Evolutionary conservation across 2,797 vertebrate genomes (phyloP).

Genomic region (Tangara arthus): DNA sequence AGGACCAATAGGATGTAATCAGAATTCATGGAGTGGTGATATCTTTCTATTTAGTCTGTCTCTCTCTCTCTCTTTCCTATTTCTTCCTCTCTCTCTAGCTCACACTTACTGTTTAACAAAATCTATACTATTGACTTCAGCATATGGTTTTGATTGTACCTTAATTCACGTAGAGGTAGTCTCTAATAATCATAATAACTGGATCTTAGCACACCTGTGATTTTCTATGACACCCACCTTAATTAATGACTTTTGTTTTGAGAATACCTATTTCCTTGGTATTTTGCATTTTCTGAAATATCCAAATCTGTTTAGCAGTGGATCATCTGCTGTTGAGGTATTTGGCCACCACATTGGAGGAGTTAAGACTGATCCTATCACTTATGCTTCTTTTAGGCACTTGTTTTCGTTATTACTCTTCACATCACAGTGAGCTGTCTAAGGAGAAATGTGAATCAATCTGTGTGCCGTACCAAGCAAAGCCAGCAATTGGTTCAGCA

Average conservation of each 20-base stretch:
- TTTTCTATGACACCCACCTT: background rate
- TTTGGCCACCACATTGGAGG: background rate
- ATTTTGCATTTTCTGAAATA: background rate
- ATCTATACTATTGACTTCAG: background rate
- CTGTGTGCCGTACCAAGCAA: background rate
- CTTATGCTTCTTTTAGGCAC: background rate
- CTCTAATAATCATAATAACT: background rate
- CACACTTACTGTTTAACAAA: background rate
- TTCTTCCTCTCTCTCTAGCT: background rate
- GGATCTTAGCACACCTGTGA: background rate
- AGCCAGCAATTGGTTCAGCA: background rate
- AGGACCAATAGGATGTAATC: accelerated
- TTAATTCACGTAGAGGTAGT: background rate
- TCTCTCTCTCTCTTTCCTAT: background rate
- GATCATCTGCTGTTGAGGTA: background rate
- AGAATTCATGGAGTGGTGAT: background rate
- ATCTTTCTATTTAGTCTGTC: background rate
- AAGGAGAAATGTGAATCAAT: background rate
- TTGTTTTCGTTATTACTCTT: background rate
- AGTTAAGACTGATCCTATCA: background rate
- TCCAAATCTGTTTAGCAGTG: background rate
- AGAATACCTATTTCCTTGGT: background rate
- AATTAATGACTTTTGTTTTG: background rate
- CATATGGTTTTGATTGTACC: background rate
- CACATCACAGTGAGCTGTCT: background rate